Percentiles rank a stretch among this genome's conserved stretches.
Conservation (phyloP, 2,113 vertebrate species). For the Rhea americana region DNA sequence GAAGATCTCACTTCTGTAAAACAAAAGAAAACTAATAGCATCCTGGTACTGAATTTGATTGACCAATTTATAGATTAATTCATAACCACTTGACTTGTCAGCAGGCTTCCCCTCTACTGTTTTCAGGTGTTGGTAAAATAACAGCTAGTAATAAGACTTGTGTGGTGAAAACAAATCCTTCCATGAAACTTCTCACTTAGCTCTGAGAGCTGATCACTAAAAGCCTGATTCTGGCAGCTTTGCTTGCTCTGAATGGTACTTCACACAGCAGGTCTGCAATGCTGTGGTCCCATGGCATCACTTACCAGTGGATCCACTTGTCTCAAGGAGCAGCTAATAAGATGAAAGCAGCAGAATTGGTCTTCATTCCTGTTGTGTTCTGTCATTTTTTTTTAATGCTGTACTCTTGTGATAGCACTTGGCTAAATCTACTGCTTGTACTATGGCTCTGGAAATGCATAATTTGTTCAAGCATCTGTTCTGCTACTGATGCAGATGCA, state of each 20-base stretch:
- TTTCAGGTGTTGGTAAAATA: conserved; percentile 37
- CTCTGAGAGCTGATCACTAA: not conserved
- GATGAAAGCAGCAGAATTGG: not conserved
- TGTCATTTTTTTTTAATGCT: not conserved
- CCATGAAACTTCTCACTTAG: rapidly evolving
- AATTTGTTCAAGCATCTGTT: not conserved
- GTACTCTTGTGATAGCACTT: not conserved
- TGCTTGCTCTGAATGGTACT: not conserved
- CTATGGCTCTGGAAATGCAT: not conserved
- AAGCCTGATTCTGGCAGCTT: not conserved
- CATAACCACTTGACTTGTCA: conserved; percentile 48
- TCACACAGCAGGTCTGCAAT: not conserved
- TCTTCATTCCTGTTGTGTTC: not conserved
- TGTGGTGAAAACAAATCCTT: not conserved
- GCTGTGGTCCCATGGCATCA: not conserved
- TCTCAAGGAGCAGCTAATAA: not conserved
- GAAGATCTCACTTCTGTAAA: not conserved
- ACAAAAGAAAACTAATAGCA: not conserved
- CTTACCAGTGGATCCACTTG: rapidly evolving
- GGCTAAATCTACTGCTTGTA: not conserved
- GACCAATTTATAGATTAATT: conserved; percentile 47
- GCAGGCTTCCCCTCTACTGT: conserved; percentile 3
- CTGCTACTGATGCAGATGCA: not conserved
- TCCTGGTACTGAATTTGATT: conserved; percentile 8
- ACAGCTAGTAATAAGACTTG: not conserved